phyloP scores from a whole-genome alignment of 1,140 invertebrate genomes.

The Drosophila pandora region DNA sequence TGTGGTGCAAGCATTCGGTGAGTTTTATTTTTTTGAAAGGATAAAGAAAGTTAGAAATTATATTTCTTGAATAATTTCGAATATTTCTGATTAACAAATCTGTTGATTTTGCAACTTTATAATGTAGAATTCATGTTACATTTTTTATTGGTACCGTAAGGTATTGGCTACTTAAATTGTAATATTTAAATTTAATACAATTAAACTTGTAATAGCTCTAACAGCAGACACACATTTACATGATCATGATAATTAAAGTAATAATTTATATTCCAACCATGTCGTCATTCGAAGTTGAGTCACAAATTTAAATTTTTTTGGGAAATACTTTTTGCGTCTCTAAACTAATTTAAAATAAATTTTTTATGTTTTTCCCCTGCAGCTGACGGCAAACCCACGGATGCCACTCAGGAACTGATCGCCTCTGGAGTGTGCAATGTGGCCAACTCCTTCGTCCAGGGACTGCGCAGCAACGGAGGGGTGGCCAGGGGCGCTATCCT shows the following conservation, averaged over 20 bases:
- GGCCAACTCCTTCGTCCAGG: conserved; percentile 93
- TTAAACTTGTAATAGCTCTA: background rate
- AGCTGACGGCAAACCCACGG: conserved; percentile 90
- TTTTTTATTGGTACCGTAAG: background rate
- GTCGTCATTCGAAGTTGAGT: conserved; percentile 7
- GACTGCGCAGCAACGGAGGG: conserved; percentile 94
- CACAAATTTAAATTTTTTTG: background rate
- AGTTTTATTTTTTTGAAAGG: conserved; percentile 25
- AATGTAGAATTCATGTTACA: too few relatives aligned
- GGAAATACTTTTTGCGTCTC: background rate
- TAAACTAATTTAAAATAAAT: background rate
- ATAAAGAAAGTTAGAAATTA: background rate
- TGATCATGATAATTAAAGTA: background rate
- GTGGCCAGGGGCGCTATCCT: conserved; percentile 94
- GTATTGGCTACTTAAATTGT: conserved; percentile 3
- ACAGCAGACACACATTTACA: conserved; percentile 11
- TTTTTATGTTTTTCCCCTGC: background rate
- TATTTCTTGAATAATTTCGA: too few relatives aligned
- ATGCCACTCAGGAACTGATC: conserved; percentile 93
- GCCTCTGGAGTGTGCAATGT: conserved; percentile 93
- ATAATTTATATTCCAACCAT: background rate
- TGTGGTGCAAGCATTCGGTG: conserved; percentile 90
- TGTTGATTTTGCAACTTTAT: too few relatives aligned
- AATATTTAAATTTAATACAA: background rate
- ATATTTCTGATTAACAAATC: background rate